Evolutionary conservation across 2,888 invertebrate species (phyloP).

Genomic region (Cantharis nigra): DNA sequence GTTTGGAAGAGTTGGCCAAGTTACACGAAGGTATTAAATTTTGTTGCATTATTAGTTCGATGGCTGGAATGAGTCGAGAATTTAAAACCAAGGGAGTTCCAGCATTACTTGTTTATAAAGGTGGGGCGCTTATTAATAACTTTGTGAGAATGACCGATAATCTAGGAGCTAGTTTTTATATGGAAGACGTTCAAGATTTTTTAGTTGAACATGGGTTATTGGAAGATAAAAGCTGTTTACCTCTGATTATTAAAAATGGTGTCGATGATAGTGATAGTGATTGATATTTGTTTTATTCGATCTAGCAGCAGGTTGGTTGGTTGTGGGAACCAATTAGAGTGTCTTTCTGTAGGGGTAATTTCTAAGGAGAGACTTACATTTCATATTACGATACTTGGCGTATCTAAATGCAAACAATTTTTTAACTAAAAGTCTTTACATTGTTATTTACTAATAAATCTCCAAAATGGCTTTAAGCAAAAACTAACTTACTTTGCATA

Average conservation of each 20-base stretch:
- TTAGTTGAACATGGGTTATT: slow-evolving; percentile 84
- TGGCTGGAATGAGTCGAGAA: slow-evolving; percentile 82
- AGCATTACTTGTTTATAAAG: slow-evolving; percentile 88
- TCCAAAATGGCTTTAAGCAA: neutral
- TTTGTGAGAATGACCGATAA: slow-evolving; percentile 87
- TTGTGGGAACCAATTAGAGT: neutral
- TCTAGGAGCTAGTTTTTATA: slow-evolving; percentile 87
- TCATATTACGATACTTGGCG: neutral
- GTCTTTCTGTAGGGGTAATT: neutral
- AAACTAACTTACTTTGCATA: neutral
- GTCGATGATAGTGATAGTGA: slow-evolving; percentile 52
- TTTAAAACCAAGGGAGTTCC: slow-evolving; percentile 89
- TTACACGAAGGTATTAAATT: slow-evolving; percentile 88
- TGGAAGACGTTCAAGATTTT: slow-evolving; percentile 88
- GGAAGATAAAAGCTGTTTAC: slow-evolving; percentile 69
- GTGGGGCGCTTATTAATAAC: slow-evolving; percentile 88
- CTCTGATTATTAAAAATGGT: slow-evolving; percentile 54
- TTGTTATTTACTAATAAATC: neutral
- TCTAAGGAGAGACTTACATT: neutral
- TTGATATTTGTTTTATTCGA: slow-evolving; percentile 8
- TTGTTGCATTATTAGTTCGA: slow-evolving; percentile 80
- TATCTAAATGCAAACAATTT: neutral
- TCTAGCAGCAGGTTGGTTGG: neutral
- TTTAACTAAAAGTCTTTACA: neutral
- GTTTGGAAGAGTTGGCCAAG: slow-evolving; percentile 73